phyloP scores from a whole-genome alignment of 2,888 invertebrate genomes.

The Eristalinus sepulchralis region DNA sequence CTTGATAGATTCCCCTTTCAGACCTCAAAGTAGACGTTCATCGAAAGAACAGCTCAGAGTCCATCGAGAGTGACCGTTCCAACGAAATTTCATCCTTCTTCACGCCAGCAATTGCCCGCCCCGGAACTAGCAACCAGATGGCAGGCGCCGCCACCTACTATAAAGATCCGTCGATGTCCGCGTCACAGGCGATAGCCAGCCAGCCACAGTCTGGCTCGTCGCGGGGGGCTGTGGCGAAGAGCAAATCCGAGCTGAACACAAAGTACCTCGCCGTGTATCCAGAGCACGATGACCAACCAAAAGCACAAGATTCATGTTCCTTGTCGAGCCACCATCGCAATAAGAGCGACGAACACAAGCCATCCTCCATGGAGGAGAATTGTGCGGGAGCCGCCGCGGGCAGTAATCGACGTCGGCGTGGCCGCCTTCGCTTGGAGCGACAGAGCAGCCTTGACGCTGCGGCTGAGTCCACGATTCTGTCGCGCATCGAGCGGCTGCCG shows the following conservation, averaged over 20 bases:
- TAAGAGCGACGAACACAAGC: constrained; percentile 72
- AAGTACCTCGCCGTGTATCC: constrained; percentile 79
- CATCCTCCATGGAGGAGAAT: constrained; percentile 77
- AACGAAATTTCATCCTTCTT: constrained; percentile 81
- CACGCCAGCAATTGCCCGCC: constrained; percentile 79
- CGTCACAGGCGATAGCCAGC: constrained; percentile 32
- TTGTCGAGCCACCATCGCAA: constrained; percentile 73
- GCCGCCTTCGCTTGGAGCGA: constrained; percentile 76
- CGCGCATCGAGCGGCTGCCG: constrained; percentile 61
- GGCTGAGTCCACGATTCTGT: constrained; percentile 74
- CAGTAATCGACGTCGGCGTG: constrained; percentile 74
- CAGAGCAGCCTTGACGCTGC: constrained; percentile 78
- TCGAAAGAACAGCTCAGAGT: constrained; percentile 94
- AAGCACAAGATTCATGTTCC: constrained; percentile 53
- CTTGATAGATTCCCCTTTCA: constrained; percentile 74
- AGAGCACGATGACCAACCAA: constrained; percentile 72
- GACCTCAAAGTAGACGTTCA: constrained; percentile 97
- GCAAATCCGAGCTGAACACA: constrained; percentile 73
- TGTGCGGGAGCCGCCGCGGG: constrained; percentile 34
- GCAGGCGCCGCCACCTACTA: constrained; percentile 30
- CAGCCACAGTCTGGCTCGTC: constrained; percentile 43
- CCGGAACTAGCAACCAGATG: constrained; percentile 75
- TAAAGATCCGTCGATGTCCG: constrained; percentile 48
- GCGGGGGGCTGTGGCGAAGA: constrained; percentile 60
- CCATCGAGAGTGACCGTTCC: constrained; percentile 85